Conservation (phyloP, 2,888 invertebrate species). For the Digitonthophagus gazella region DNA sequence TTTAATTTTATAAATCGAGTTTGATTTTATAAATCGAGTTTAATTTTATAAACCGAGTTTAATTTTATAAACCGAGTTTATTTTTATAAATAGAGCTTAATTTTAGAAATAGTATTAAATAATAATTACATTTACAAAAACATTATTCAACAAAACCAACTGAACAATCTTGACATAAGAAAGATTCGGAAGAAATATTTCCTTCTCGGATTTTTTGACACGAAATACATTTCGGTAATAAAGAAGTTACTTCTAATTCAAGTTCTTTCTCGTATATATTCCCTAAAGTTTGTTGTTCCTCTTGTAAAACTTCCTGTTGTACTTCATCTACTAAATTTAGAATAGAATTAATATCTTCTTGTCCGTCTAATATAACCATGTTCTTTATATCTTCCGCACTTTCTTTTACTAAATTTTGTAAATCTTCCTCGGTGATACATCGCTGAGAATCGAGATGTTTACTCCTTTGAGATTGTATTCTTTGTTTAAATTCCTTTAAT, state of each 20-base stretch:
- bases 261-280: slow-evolving; percentile 31
- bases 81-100: too few relatives aligned
- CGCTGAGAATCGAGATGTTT: slow-evolving; percentile 24
- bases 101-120: too few relatives aligned
- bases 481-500: slow-evolving; percentile 32
- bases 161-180: not conserved
- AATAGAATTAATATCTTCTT: slow-evolving; percentile 36
- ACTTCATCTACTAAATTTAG: slow-evolving; percentile 37
- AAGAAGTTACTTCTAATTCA: slow-evolving; percentile 33
- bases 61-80: too few relatives aligned
- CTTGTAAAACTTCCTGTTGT: slow-evolving; percentile 31
- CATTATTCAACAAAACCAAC: not conserved
- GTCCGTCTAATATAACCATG: slow-evolving; percentile 27
- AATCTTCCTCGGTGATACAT: slow-evolving; percentile 9
- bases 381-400: slow-evolving; percentile 32
- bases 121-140: too few relatives aligned
- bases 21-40: too few relatives aligned
- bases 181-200: not conserved
- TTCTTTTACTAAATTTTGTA: slow-evolving; percentile 23
- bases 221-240: not conserved
- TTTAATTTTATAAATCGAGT: too few relatives aligned
- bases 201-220: not conserved
- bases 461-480: slow-evolving; percentile 25
- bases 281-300: slow-evolving; percentile 35
- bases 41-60: too few relatives aligned